Evolutionary conservation across 1,140 invertebrate species (phyloP).

Genomic region (Pteromalus puparum): DNA sequence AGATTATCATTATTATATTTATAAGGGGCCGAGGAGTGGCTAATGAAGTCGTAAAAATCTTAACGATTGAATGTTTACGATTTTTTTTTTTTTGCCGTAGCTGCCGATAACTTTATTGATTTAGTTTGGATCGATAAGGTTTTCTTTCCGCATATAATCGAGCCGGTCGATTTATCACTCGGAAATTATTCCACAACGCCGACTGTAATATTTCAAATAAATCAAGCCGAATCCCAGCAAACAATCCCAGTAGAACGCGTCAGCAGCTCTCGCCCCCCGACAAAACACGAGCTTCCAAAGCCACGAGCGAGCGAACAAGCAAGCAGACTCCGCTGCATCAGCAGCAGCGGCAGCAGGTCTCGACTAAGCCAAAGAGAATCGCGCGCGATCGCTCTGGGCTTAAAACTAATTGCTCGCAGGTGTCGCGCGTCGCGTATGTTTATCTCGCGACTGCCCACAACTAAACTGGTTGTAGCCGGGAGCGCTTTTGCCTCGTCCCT

Average conservation of each 20-base stretch:
- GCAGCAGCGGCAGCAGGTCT: background rate
- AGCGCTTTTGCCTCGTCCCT: background rate
- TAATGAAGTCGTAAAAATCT: background rate
- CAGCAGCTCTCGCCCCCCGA: too few relatives aligned
- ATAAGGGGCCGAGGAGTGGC: background rate
- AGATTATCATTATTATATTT: background rate
- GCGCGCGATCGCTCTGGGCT: background rate
- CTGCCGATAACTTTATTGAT: background rate
- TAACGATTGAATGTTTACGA: background rate
- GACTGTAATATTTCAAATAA: too few relatives aligned
- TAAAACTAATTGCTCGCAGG: slow-evolving; percentile 37
- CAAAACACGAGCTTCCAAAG: too few relatives aligned
- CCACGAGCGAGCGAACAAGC: too few relatives aligned
- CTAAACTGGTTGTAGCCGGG: background rate
- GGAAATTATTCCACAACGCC: too few relatives aligned
- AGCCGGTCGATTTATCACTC: too few relatives aligned
- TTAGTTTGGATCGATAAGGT: background rate
- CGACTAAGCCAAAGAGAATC: background rate
- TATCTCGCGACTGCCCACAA: background rate
- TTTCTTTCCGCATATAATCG: too few relatives aligned
- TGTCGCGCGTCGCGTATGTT: slow-evolving; percentile 21
- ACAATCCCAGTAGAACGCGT: too few relatives aligned
- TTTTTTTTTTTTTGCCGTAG: background rate
- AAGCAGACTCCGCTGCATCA: background rate
- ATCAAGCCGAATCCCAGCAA: too few relatives aligned